Conservation (phyloP, 2,797 vertebrate genomes). For the Pygocentrus nattereri region DNA sequence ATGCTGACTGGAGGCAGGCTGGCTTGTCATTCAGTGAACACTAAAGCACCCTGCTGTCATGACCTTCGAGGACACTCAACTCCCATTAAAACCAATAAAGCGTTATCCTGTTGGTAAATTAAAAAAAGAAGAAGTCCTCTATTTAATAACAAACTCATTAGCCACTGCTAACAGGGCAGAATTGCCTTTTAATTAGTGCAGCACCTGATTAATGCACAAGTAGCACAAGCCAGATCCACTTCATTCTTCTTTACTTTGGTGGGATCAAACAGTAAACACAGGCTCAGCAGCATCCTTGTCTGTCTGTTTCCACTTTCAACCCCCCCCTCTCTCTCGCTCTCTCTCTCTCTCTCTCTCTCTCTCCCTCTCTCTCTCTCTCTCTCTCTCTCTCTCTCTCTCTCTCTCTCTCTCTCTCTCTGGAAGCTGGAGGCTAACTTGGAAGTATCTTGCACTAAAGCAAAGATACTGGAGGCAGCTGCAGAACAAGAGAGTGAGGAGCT, state of each 20-base stretch:
- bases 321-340: conserved; percentile 30
- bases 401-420: neutral
- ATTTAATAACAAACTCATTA: conserved; percentile 87
- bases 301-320: conserved; percentile 53
- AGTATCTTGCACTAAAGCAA: neutral
- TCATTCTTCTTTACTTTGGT: conserved; percentile 77
- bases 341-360: neutral
- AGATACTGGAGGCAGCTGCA: no score
- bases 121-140: conserved; percentile 80
- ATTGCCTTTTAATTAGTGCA: conserved; percentile 86
- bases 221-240: conserved; percentile 77
- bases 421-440: neutral
- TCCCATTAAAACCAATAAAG: conserved; percentile 81
- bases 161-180: conserved; percentile 79
- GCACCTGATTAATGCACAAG: conserved; percentile 85
- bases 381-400: neutral
- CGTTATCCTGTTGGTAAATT: conserved; percentile 78
- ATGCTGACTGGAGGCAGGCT: conserved; percentile 40
- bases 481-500: no score
- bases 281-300: conserved; percentile 62
- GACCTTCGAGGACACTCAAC: conserved; percentile 80
- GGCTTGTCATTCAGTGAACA: conserved; percentile 46
- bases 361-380: neutral
- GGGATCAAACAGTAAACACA: conserved; percentile 73
- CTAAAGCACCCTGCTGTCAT: conserved; percentile 60